Conservation (phyloP, 2,113 vertebrate genomes). For the Alethe castanea region DNA sequence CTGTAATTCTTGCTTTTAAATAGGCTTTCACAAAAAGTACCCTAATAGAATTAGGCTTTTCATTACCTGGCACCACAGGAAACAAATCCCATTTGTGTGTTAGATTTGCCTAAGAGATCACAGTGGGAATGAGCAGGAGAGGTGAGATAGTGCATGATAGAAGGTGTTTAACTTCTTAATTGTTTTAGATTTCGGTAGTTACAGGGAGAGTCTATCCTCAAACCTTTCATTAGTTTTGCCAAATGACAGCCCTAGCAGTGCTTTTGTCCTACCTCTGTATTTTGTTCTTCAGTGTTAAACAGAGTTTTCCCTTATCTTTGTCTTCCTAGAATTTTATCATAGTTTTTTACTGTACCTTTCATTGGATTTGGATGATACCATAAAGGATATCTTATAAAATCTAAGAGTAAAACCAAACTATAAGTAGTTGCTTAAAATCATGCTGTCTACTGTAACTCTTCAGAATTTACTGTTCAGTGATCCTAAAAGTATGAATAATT, state of each 20-base stretch:
- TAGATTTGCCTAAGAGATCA: not conserved
- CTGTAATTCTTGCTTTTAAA: not conserved
- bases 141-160: not conserved
- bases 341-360: not conserved
- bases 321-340: not conserved
- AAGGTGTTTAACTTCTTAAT: not conserved
- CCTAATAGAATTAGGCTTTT: not conserved
- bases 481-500: not conserved
- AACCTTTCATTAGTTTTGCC: constrained; percentile 1
- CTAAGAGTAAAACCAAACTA: not conserved
- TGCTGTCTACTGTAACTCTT: not conserved
- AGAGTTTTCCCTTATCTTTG: not conserved
- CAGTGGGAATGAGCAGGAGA: not conserved
- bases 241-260: not conserved
- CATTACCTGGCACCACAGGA: not conserved
- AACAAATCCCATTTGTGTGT: not conserved
- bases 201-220: not conserved
- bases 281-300: not conserved
- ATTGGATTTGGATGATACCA: not conserved
- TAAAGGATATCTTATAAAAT: not conserved
- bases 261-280: not conserved
- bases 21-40: not conserved
- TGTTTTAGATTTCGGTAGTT: not conserved
- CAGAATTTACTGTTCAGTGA: not conserved
- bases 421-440: not conserved